Evolutionary conservation across 1,140 invertebrate genomes (phyloP).

Genomic region (Trachymyrmex septentrionalis): DNA sequence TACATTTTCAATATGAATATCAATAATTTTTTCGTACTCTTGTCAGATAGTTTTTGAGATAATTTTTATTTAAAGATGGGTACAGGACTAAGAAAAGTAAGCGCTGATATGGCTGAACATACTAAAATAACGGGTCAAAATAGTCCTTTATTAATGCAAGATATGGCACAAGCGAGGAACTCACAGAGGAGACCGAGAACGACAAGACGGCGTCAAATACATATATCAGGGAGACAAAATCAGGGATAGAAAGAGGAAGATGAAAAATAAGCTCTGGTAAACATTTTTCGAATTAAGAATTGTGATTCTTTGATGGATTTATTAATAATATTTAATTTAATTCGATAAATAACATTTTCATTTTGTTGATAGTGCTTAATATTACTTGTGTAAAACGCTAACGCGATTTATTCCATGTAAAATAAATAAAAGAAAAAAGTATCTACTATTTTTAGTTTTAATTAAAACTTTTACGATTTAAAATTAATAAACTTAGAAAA

Average conservation of each 20-base stretch:
- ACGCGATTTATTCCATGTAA: too few relatives aligned
- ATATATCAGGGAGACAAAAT: too few relatives aligned
- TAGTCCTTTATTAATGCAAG: slow-evolving; percentile 3
- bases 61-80: not conserved
- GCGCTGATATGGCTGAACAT: not conserved
- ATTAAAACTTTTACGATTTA: too few relatives aligned
- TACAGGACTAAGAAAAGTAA: not conserved
- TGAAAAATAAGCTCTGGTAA: not conserved
- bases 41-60: not conserved
- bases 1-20: not conserved
- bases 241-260: not conserved
- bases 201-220: too few relatives aligned
- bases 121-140: not conserved
- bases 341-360: not conserved
- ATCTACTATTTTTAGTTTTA: too few relatives aligned
- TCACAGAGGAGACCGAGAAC: not conserved
- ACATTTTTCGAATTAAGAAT: not conserved
- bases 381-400: too few relatives aligned
- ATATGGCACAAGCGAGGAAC: too few relatives aligned
- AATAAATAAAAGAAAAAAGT: too few relatives aligned
- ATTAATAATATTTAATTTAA: not conserved
- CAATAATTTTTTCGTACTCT: not conserved
- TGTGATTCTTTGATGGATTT: not conserved
- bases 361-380: not conserved
- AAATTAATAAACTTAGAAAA: too few relatives aligned